Conservation (phyloP, 1,140 invertebrate genomes). For the Elymnias hypermnestra region DNA sequence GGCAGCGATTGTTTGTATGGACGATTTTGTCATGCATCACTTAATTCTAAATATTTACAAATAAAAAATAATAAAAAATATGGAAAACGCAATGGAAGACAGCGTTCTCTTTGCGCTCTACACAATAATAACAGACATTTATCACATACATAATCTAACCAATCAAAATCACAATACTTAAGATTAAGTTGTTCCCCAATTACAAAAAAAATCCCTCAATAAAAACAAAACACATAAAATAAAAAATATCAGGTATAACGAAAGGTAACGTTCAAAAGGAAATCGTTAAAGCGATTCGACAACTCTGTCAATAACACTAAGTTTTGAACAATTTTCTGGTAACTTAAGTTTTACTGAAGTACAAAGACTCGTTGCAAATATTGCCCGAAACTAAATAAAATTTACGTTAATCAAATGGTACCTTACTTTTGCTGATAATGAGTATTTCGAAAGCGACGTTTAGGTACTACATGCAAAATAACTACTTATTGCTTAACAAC, state of each 20-base stretch:
- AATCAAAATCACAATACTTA: conserved; percentile 71
- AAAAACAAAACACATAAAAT: conserved; percentile 55
- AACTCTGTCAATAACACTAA: conserved; percentile 52
- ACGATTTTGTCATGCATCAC: conserved; percentile 59
- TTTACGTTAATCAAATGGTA: conserved; percentile 13
- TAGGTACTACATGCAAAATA: conserved; percentile 8
- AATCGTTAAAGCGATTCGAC: conserved; percentile 59
- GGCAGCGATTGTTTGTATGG: conserved; percentile 40
- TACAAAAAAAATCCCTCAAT: conserved; percentile 53
- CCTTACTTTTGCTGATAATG: conserved; percentile 37
- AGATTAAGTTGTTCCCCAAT: conserved; percentile 69
- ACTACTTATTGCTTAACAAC: conserved; percentile 11
- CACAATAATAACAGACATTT: conserved; percentile 52
- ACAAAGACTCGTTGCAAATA: conserved; percentile 33
- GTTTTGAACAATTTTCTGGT: conserved; percentile 68
- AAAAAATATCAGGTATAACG: conserved; percentile 64
- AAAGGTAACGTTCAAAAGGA: conserved; percentile 66
- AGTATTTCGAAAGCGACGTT: conserved; percentile 40
- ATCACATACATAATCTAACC: conserved; percentile 67
- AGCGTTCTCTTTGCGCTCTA: conserved; percentile 50
- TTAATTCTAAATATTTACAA: conserved; percentile 51
- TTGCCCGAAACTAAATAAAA: conserved; percentile 24
- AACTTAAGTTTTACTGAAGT: conserved; percentile 60
- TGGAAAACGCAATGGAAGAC: conserved; percentile 71
- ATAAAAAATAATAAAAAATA: conserved; percentile 40